phyloP scores from a whole-genome alignment of 2,797 vertebrate species.

The Eospalax fontanierii region DNA sequence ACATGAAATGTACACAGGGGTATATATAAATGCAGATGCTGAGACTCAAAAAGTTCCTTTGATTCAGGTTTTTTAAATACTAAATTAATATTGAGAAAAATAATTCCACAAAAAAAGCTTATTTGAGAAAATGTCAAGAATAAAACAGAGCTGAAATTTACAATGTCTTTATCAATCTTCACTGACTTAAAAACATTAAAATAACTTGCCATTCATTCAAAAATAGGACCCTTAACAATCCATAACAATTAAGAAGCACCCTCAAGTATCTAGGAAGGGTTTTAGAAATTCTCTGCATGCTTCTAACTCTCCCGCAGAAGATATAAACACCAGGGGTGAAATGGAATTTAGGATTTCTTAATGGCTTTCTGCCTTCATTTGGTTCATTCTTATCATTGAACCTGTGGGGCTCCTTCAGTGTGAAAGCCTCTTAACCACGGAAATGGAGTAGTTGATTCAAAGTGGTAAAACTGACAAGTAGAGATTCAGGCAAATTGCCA shows the following conservation, averaged over 20 bases:
- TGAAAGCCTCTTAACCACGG: constrained; percentile 64
- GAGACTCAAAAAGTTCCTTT: not conserved
- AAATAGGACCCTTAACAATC: constrained; percentile 17
- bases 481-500: constrained; percentile 49
- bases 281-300: constrained; percentile 75
- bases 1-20: not conserved
- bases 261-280: constrained; percentile 20
- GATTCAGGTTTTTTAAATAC: constrained; percentile 59
- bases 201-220: constrained; percentile 13
- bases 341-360: constrained; percentile 76
- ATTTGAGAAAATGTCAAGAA: constrained; percentile 64
- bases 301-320: constrained; percentile 75
- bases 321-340: constrained; percentile 74
- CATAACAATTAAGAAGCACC: constrained; percentile 52
- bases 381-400: constrained; percentile 73
- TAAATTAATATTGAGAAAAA: constrained; percentile 53
- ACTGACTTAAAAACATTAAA: constrained; percentile 40
- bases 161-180: not conserved
- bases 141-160: not conserved
- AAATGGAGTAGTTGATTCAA: constrained; percentile 71
- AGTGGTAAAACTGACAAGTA: constrained; percentile 47
- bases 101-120: constrained; percentile 41
- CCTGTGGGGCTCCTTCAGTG: constrained; percentile 74
- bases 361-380: constrained; percentile 49
- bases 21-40: not conserved